phyloP scores from a whole-genome alignment of 2,888 invertebrate species.

The Palloptera scutellata region DNA sequence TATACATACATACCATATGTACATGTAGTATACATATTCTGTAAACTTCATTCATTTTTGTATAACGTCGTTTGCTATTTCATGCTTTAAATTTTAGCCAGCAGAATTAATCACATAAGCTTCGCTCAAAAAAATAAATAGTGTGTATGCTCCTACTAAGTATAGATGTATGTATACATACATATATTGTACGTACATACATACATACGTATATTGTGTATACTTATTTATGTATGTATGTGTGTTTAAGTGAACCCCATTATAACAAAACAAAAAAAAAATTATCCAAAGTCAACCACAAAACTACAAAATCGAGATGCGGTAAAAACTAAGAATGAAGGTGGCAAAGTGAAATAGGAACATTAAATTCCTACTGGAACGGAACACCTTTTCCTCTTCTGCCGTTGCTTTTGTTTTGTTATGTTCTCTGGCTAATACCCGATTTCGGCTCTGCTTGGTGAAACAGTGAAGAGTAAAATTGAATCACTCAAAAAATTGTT shows the following conservation, averaged over 20 bases:
- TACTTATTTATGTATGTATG: background rate
- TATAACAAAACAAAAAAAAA: constrained; percentile 18
- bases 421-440: background rate
- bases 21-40: background rate
- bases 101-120: background rate
- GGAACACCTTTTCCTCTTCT: constrained; percentile 12
- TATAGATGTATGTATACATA: background rate
- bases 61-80: background rate
- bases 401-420: background rate
- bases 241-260: background rate
- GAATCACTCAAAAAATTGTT: too few species aligned
- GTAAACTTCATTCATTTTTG: background rate
- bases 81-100: background rate
- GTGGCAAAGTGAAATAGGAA: constrained; percentile 15
- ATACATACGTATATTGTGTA: constrained; percentile 5
- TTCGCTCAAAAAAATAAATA: background rate
- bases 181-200: constrained; percentile 7
- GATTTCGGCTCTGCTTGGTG: too few species aligned
- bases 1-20: background rate
- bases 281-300: constrained; percentile 24
- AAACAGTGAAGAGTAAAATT: too few species aligned
- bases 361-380: constrained; percentile 23
- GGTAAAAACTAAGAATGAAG: constrained; percentile 6
- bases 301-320: constrained; percentile 27
- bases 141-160: background rate